Percentiles rank a stretch among this genome's conserved stretches.
phyloP scores from a whole-genome alignment of 2,113 vertebrate genomes.

The Rhodinocichla rosea region DNA sequence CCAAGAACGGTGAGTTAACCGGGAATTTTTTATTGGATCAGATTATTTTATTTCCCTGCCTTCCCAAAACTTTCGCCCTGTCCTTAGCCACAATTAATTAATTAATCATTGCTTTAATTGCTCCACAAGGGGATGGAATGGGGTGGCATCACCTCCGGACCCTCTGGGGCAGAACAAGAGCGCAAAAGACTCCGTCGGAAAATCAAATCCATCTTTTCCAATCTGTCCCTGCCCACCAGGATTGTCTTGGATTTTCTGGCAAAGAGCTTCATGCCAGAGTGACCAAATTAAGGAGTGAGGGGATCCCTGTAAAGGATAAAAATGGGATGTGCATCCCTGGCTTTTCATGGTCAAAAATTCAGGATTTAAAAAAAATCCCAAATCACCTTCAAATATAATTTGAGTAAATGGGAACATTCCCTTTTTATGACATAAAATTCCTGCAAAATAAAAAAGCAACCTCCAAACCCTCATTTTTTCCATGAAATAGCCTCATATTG shows the following conservation, averaged over 20 bases:
- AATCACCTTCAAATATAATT: background rate
- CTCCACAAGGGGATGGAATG: background rate
- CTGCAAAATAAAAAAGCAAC: background rate
- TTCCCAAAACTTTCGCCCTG: background rate
- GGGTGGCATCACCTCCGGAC: background rate
- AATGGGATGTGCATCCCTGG: background rate
- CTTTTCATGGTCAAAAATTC: background rate
- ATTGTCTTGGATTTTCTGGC: background rate
- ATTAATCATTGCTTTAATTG: background rate
- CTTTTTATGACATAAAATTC: background rate
- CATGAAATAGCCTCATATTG: background rate
- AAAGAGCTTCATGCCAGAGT: background rate
- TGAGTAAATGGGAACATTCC: background rate
- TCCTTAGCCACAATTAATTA: background rate
- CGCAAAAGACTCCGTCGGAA: accelerated
- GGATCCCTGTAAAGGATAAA: background rate
- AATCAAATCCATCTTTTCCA: background rate
- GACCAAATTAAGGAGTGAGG: background rate
- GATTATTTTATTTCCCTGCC: background rate
- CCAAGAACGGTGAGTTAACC: background rate
- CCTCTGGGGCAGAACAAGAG: background rate
- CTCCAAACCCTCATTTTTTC: background rate
- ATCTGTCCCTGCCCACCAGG: background rate
- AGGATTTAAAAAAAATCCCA: background rate
- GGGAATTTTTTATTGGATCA: background rate